Base-by-base conservation (phyloP, 2,888 invertebrate genomes). In the Darwinula stevensoni region DNA sequence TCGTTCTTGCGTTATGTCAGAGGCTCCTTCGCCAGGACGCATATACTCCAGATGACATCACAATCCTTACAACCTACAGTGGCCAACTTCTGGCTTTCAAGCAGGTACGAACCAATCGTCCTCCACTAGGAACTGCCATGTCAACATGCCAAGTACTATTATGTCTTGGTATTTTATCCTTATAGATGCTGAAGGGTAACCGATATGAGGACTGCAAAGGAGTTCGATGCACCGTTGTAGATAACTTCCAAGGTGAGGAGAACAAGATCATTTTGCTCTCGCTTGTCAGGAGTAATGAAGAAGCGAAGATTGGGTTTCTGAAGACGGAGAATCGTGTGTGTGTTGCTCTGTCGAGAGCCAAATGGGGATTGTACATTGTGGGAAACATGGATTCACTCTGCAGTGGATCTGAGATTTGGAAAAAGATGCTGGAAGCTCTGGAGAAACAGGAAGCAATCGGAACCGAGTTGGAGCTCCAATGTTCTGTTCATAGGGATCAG, bases 191-290 rank as follows among this genome's bases (percentile, higher is more conserved):
- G n/a, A n/a, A n/a, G n/a, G n/a, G n/a, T n/a, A n/a, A n/a, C n/a
- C n/a, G n/a, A 3, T 39, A 38, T 35, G 32, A 39, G 2, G 35
- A 49, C 2, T 47, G 63, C 3, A 42, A 49, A 16, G 56, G 59
- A 26, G 57, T 71, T 4, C 54, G 58, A 37, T 59, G 71, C 14
- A 59, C 63, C 1, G 63, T 65, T 1, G 65, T 75, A 2, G 75
- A 76, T 46, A 73, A 70, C 45, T 76, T 62, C 43, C 76, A 76
- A 53, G 75, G 76, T 0, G 67, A 73, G 44, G 75, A 74, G 54
- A 67, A 62, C 44, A 64, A 65, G 45, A 71, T 76, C 42, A 65
- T 76, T 32, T 56, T 78, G 39, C 49, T 78, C 36, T 74, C 75
- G 1, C 48, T 78, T 11, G 76, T 78, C 0, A 59, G 76, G 44